phyloP scores from a whole-genome alignment of 2,888 invertebrate species.

The Schizaphis graminum region DNA sequence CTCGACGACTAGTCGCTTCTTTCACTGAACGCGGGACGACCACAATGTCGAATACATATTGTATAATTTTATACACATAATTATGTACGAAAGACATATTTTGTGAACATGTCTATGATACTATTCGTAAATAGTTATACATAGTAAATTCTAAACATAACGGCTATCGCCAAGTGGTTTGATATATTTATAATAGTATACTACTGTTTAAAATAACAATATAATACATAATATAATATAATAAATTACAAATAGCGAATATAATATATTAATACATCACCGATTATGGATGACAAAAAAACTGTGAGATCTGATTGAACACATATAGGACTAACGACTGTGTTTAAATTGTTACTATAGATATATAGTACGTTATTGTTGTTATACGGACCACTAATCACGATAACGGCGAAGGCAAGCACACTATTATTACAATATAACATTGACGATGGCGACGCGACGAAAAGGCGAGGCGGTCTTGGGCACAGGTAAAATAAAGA shows the following conservation, averaged over 20 bases:
- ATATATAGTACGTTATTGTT: neutral
- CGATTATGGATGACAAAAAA: neutral
- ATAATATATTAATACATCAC: neutral
- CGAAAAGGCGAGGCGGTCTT: neutral
- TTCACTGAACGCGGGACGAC: constrained; percentile 13
- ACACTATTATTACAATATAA: neutral
- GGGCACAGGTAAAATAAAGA: neutral
- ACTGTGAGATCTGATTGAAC: neutral
- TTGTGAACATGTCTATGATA: neutral
- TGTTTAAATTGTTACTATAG: neutral
- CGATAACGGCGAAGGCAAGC: neutral
- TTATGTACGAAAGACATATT: neutral
- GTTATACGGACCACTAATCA: constrained; percentile 21
- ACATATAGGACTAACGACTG: neutral
- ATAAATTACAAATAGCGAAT: neutral
- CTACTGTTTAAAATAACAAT: neutral
- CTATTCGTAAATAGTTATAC: neutral
- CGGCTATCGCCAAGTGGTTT: neutral
- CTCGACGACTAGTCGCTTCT: neutral
- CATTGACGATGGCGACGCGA: neutral
- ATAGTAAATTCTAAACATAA: neutral
- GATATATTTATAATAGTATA: neutral
- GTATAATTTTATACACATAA: neutral
- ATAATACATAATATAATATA: neutral
- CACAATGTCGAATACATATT: neutral